phyloP scores from a whole-genome alignment of 2,797 vertebrate genomes.

The Fratercula arctica region DNA sequence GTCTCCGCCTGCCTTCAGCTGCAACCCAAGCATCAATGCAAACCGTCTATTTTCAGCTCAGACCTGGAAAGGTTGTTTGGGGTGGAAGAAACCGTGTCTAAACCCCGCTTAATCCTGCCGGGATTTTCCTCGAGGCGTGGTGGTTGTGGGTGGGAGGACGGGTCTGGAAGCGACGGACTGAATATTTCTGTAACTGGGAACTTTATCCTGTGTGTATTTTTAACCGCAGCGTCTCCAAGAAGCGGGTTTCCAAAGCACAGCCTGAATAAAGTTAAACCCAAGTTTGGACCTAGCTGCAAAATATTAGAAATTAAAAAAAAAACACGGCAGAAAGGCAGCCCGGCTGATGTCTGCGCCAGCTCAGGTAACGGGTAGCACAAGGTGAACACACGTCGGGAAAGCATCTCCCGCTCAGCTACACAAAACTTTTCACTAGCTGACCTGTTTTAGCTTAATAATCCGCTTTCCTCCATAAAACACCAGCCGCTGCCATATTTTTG shows the following conservation, averaged over 20 bases:
- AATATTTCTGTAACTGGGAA: neutral
- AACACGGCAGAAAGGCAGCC: neutral
- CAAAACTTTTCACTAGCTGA: neutral
- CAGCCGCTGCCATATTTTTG: neutral
- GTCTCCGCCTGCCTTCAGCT: neutral
- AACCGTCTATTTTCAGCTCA: neutral
- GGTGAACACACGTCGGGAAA: accelerated
- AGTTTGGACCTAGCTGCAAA: neutral
- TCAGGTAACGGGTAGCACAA: neutral
- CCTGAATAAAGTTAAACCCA: neutral
- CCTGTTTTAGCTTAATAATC: neutral
- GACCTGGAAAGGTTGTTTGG: neutral
- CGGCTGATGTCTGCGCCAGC: accelerated
- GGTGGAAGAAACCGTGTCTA: neutral
- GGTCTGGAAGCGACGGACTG: accelerated
- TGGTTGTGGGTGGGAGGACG: neutral
- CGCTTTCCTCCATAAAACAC: neutral
- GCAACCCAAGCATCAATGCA: neutral
- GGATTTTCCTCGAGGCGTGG: neutral
- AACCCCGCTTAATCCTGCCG: neutral
- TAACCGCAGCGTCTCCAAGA: neutral
- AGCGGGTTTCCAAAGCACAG: neutral
- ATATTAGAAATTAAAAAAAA: neutral
- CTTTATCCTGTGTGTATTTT: neutral
- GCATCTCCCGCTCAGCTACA: neutral